Conservation (phyloP, 2,888 invertebrate species). For the Cataglyphis rosenhaueri region DNA sequence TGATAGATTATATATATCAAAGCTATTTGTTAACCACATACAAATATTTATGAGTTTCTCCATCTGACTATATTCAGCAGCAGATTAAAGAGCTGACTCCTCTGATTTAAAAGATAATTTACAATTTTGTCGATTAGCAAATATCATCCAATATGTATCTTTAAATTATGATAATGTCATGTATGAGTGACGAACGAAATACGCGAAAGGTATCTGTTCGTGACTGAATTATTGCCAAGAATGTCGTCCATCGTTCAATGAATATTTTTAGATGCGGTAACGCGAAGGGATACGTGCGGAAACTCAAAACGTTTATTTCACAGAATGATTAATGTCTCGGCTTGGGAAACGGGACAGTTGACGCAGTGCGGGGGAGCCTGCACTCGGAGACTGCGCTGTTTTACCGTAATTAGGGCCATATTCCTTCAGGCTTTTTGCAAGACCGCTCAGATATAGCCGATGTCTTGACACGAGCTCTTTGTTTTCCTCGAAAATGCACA, state of each 20-base stretch:
- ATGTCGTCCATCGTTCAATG: constrained; percentile 60
- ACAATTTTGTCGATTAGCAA: constrained; percentile 7
- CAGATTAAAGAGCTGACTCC: not conserved
- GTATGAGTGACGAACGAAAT: constrained; percentile 41
- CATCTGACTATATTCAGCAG: no score
- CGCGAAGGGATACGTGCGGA: constrained; percentile 44
- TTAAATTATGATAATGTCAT: constrained; percentile 52
- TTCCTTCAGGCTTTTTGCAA: constrained; percentile 79
- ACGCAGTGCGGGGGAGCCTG: constrained; percentile 77
- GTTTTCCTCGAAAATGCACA: constrained; percentile 39
- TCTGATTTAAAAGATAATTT: constrained; percentile 6
- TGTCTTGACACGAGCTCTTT: constrained; percentile 63
- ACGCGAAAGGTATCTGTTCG: constrained; percentile 33
- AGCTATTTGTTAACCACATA: constrained; percentile 11
- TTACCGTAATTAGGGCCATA: constrained; percentile 83
- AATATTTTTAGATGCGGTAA: constrained; percentile 53
- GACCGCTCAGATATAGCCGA: constrained; percentile 68
- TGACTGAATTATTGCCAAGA: constrained; percentile 66
- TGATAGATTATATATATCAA: not conserved
- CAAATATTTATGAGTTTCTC: not conserved
- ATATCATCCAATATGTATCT: constrained; percentile 3
- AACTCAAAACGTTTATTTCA: constrained; percentile 69
- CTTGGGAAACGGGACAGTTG: constrained; percentile 75
- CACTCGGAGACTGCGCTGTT: constrained; percentile 80
- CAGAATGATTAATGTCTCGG: constrained; percentile 79